phyloP scores from a whole-genome alignment of 2,797 vertebrate genomes.

The Pseudocheirus occidentalis region DNA sequence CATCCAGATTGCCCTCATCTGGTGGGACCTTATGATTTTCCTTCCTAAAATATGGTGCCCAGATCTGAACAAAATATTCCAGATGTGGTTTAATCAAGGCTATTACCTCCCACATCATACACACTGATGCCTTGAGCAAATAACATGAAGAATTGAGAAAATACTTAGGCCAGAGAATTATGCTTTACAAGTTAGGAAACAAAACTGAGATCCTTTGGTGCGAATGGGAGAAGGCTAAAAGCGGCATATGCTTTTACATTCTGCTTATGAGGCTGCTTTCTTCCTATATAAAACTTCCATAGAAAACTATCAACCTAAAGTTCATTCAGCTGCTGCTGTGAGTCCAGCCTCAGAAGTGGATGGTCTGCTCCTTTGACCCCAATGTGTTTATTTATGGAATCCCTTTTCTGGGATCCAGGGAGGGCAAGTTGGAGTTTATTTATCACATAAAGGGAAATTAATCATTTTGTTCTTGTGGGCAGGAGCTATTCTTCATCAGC shows the following conservation, averaged over 20 bases:
- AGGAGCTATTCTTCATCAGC: neutral
- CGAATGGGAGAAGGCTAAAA: neutral
- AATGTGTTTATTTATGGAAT: neutral
- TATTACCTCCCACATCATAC: neutral
- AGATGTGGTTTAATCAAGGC: neutral
- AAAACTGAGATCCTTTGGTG: neutral
- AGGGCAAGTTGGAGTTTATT: accelerated
- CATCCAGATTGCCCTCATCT: neutral
- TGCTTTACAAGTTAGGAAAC: neutral
- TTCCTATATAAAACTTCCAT: no score
- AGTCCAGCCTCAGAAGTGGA: neutral
- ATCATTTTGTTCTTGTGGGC: neutral
- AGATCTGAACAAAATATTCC: neutral
- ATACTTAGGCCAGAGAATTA: neutral
- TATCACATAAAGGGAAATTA: neutral
- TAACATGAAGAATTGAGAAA: neutral
- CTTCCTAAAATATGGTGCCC: neutral
- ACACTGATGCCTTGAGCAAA: neutral
- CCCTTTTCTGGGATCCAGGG: neutral
- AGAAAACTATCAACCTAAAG: neutral
- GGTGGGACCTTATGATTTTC: neutral
- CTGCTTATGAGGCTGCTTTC: neutral
- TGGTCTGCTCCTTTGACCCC: neutral
- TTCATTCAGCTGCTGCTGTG: neutral
- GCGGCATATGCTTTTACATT: neutral